Base-by-base conservation (phyloP, 2,797 vertebrate genomes). In the Pteronotus mesoamericanus region DNA sequence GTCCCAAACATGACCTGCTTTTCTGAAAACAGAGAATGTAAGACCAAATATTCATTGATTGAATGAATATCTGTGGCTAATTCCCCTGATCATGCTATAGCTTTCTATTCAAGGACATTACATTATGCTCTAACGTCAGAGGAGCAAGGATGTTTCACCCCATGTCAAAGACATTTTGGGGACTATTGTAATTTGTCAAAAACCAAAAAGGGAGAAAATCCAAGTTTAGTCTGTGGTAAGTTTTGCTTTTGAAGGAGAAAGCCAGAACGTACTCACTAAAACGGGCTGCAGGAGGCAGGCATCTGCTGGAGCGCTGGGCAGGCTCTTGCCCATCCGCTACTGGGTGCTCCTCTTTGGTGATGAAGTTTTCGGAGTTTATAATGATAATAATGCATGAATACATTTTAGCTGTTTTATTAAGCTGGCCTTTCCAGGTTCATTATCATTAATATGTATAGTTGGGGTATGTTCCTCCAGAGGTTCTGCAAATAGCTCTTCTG, bases 361-460 rank as follows among this genome's bases (percentile, higher is more conserved):
- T 37, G 72, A 44, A 48, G 59, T 78, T 12, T 89, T 37, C 21
- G 82, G 37, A 44, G 29, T 68, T 94, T 0, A 0, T 79, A 89
- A 91, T 32, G 83, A 42, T 72, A 82, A 92, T 82, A 91, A 89
- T 86, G 84, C 71, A 29, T 84, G 84, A 92, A 32, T 92, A 46
- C 59, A 26, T 93, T 96, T 97, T 92, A 91, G 37, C 59, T 94
- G 61, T 84, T 96, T 95, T 93, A 90, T 48, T 95, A 83, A 61
- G 61, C 82, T 97, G 55, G 69, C 37, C 59, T 92, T 94, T 96
- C 48, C 37, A 68, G 53, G 37, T 95, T 96, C 86, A 80, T 94
- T 90, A 18, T 95, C 93, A 71, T 86, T 89, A 96, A 83, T 71
- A 71, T 80, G 96, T 96, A 59, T 1, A 9, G 61, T 90, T 59